Base-by-base conservation (phyloP, 2,888 invertebrate species). In the Zootermopsis nevadensis region DNA sequence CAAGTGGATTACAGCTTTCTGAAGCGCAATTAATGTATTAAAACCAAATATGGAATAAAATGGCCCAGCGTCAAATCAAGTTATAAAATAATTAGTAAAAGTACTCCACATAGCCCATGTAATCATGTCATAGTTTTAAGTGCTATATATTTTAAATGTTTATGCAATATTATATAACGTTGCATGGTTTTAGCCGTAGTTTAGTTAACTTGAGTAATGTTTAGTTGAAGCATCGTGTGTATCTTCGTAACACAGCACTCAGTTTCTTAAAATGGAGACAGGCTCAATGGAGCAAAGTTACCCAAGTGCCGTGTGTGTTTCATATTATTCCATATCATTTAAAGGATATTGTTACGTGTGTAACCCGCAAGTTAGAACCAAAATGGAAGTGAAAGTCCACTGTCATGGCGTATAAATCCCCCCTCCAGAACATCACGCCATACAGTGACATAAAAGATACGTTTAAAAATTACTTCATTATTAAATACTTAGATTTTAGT, bases 341-440 rank as follows among this genome's bases (percentile, higher is more conserved):
- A 60, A 55, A 10, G 24, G 27, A 24, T 33, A 38, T n/a, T 24
- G n/a, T 74, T 74, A 74, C 10, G n/a, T 33, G 74, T 69, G 30
- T 48, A 48, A 48, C 19, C 48, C 48, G 15, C 19, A 48, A 15
- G 48, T 48, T 48, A 19, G 1, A 48, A 48, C 19, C 48, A 19
- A 60, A 60, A 27, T 60, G 60, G 12, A 60, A 60, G 60, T 60
- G 60, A 60, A 60, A 30, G 8, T 10, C 10, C n/a, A 27, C 12
- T 74, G 74, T 8, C 24, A 38, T 22, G 33, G 38, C 33, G 66
- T n/a, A 80, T 22, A 1, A 60, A 12, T 19, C 42, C 80, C 77
- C 80, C 80, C 80, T 80, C 80, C 80, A 80, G 80, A 80, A 66
- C 80, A 27, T 33, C 27, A 24, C 30, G 80, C 80, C 80, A 80